phyloP scores from a whole-genome alignment of 2,113 vertebrate species.

The Rhegmatorhina hoffmannsi region DNA sequence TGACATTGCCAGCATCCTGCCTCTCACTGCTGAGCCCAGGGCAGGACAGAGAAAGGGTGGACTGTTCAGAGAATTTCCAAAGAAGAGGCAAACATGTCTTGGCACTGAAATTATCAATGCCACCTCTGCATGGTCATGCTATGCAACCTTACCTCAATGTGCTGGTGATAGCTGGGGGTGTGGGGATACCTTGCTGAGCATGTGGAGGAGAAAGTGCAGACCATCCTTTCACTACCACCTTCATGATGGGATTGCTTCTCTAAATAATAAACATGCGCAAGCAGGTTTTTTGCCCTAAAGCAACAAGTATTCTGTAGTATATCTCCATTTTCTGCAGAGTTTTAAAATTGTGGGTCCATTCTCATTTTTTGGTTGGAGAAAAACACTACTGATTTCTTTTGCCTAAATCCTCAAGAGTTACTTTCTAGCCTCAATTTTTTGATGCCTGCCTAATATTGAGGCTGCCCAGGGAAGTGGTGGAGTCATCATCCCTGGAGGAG shows the following conservation, averaged over 20 bases:
- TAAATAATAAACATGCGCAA: neutral
- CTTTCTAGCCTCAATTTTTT: neutral
- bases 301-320: neutral
- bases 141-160: accelerated
- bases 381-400: neutral
- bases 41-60: neutral
- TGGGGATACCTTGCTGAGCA: accelerated
- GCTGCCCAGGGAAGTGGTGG: neutral
- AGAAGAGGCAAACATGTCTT: neutral
- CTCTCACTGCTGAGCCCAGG: neutral
- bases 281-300: neutral
- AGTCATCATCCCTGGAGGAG: neutral
- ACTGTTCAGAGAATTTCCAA: neutral
- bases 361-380: neutral
- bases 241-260: accelerated
- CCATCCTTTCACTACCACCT: neutral
- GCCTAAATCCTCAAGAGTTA: neutral
- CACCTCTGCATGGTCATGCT: accelerated
- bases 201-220: accelerated
- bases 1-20: constrained; percentile 18
- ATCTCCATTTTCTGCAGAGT: neutral
- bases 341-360: neutral
- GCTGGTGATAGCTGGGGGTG: accelerated
- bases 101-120: neutral
- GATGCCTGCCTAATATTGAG: accelerated